Percentiles rank a stretch among this genome's conserved stretches.
These are phyloP conservation scores for Gouania willdenowi DNA, from an alignment of 2,797 vertebrate genomes.

Conservation along the genomic window DNA sequence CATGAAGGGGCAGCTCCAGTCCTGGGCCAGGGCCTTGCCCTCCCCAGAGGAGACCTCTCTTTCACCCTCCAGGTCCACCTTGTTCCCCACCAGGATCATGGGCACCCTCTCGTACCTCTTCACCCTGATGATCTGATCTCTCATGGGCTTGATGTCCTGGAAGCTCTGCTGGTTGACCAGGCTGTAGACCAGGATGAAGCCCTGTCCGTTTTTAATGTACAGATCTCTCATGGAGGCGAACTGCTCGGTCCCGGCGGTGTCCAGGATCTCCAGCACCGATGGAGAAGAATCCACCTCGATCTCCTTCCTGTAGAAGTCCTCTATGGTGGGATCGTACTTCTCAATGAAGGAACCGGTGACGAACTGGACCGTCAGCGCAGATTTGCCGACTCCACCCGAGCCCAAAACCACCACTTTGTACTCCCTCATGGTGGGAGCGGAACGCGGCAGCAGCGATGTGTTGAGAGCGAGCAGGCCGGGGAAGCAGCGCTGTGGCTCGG, in stretches of 20 bases:
- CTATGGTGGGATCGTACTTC: slow-evolving; percentile 93
- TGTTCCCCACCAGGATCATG: slow-evolving; percentile 97
- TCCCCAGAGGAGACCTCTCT: slow-evolving; percentile 90
- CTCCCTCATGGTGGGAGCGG: slow-evolving; percentile 91
- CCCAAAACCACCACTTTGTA: slow-evolving; percentile 94
- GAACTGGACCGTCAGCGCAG: slow-evolving; percentile 90
- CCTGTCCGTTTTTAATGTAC: slow-evolving; percentile 93
- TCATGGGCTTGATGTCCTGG: slow-evolving; percentile 94
- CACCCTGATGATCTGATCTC: slow-evolving; percentile 94
- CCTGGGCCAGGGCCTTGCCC: slow-evolving; percentile 91
- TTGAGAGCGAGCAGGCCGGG: slow-evolving; percentile 53
- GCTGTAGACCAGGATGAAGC: slow-evolving; percentile 90
- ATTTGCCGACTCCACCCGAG: slow-evolving; percentile 91
- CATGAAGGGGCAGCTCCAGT: slow-evolving; percentile 95
- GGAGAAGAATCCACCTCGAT: slow-evolving; percentile 95
- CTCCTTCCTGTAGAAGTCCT: slow-evolving; percentile 94
- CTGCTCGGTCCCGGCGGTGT: slow-evolving; percentile 91
- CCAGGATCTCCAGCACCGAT: slow-evolving; percentile 91
- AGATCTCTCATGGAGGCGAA: slow-evolving; percentile 93
- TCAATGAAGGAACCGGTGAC: slow-evolving; percentile 93
- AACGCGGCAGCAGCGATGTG: slow-evolving; percentile 67
- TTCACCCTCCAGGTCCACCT: slow-evolving; percentile 93
- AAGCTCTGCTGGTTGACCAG: slow-evolving; percentile 93
- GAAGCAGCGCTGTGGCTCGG: slow-evolving; percentile 37
- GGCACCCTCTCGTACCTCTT: slow-evolving; percentile 93